These are phyloP conservation scores for Drosophila paracracens DNA, from an alignment of 2,888 invertebrate genomes.

Conservation along the genomic window DNA sequence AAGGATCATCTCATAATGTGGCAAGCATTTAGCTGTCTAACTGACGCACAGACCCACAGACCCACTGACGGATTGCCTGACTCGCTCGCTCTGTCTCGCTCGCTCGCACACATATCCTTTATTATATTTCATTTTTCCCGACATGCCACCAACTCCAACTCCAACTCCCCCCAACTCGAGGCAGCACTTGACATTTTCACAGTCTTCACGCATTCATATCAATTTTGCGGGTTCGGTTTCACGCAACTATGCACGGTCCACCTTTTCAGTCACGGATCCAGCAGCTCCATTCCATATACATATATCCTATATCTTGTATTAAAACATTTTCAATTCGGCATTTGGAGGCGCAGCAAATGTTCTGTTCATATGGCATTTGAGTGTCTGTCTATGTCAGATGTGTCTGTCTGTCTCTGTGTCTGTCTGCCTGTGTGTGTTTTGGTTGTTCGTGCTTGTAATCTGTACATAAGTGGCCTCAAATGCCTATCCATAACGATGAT, in stretches of 20 bases:
- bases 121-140: neutral
- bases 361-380: constrained; percentile 33
- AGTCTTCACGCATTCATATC: constrained; percentile 79
- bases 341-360: constrained; percentile 22
- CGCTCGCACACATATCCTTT: constrained; percentile 4
- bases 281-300: constrained; percentile 7
- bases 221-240: constrained; percentile 80
- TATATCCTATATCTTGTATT: constrained; percentile 11
- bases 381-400: constrained; percentile 24
- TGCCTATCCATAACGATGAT: constrained; percentile 56
- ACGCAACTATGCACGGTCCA: constrained; percentile 54
- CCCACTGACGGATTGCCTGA: constrained; percentile 51
- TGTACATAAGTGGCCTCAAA: constrained; percentile 71
- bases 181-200: constrained; percentile 80
- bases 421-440: constrained; percentile 16
- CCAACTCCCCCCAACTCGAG: constrained; percentile 10
- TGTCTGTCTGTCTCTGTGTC: constrained; percentile 15
- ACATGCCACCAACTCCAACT: neutral
- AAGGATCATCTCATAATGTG: constrained; percentile 83
- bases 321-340: constrained; percentile 22
- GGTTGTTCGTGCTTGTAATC: constrained; percentile 57
- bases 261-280: constrained; percentile 5
- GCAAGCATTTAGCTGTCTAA: constrained; percentile 78
- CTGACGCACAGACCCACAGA: constrained; percentile 34
- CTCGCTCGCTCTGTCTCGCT: constrained; percentile 2